These are phyloP conservation scores for Beaufortia kweichowensis DNA, from an alignment of 2,113 vertebrate species.

Conservation along the genomic window DNA sequence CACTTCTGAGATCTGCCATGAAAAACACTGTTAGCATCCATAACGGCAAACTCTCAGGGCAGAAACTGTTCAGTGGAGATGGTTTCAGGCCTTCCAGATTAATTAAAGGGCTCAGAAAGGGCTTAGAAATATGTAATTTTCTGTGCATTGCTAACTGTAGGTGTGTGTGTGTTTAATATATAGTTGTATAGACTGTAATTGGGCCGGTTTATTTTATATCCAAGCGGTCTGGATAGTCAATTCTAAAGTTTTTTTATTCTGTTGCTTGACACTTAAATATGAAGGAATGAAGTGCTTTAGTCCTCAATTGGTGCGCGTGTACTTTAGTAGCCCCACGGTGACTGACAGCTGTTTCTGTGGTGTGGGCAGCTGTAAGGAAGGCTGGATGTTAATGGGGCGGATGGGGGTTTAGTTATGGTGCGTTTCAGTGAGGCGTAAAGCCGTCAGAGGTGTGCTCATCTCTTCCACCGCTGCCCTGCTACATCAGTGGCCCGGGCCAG, in stretches of 20 bases:
- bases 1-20: not conserved
- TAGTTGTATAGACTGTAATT: not conserved
- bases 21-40: not conserved
- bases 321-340: not conserved
- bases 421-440: constrained; percentile 49
- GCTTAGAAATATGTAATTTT: not conserved
- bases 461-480: constrained; percentile 56
- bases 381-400: constrained; percentile 29
- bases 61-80: not conserved
- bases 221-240: no score
- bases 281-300: no score
- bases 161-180: not conserved
- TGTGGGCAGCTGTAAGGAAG: constrained; percentile 37
- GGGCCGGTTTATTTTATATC: no score
- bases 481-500: constrained; percentile 8
- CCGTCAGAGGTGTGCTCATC: constrained; percentile 63
- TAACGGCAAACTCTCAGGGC: not conserved
- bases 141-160: not conserved
- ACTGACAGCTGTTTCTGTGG: constrained; percentile 41
- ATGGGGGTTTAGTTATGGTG: not conserved
- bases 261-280: not conserved
- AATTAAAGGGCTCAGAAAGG: not conserved
- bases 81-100: not conserved
- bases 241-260: no score
- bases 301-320: not conserved